Conservation (phyloP, 1,140 invertebrate genomes). For the Drosophila takahashii region DNA sequence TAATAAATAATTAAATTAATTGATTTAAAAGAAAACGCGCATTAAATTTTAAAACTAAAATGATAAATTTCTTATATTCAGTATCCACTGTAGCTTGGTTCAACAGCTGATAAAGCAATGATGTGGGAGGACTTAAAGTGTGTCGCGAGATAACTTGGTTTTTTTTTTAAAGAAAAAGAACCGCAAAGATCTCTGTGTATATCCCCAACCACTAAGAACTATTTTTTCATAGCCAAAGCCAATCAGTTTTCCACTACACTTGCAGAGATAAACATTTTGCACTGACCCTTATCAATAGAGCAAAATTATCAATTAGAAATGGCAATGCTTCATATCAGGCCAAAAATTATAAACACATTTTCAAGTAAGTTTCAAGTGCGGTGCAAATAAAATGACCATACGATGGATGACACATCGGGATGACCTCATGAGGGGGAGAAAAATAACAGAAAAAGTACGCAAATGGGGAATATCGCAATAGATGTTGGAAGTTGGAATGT, state of each 20-base stretch:
- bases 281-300: slow-evolving; percentile 17
- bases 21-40: no score
- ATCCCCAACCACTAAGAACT: slow-evolving; percentile 3
- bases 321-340: slow-evolving; percentile 22
- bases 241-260: slow-evolving; percentile 25
- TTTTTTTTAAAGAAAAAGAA: neutral
- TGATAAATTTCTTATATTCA: no score
- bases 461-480: slow-evolving; percentile 17
- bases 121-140: slow-evolving; percentile 12
- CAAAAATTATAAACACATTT: slow-evolving; percentile 12
- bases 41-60: no score
- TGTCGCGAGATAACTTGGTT: slow-evolving; percentile 53
- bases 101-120: slow-evolving; percentile 62
- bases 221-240: slow-evolving; percentile 10
- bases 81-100: slow-evolving; percentile 32
- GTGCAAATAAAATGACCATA: slow-evolving; percentile 9
- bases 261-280: slow-evolving; percentile 33
- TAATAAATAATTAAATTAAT: no score
- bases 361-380: slow-evolving; percentile 27
- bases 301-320: slow-evolving; percentile 25
- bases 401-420: slow-evolving; percentile 29
- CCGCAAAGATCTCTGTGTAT: slow-evolving; percentile 10
- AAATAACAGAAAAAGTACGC: slow-evolving; percentile 1
- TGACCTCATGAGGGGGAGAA: slow-evolving; percentile 35
- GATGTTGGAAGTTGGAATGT: slow-evolving; percentile 21